A percentile compares a stretch with the other conserved stretches of the same genome.
Conservation (phyloP, 1,140 invertebrate species). For the Aculops lycopersici region DNA sequence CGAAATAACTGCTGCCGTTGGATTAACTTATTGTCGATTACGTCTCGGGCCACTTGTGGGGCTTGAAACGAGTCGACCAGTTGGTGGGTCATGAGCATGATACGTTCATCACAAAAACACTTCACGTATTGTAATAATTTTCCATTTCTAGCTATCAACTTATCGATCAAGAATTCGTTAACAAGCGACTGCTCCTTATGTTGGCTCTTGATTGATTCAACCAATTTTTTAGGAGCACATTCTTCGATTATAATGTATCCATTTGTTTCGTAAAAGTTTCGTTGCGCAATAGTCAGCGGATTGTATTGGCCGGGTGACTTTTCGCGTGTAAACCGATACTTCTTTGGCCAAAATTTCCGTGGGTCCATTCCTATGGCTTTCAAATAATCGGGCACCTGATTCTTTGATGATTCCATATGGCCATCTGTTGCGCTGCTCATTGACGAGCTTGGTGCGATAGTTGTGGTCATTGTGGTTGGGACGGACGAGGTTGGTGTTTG, state of each 20-base stretch:
- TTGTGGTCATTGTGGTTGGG: too few species aligned
- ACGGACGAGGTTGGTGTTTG: too few species aligned
- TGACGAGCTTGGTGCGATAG: too few species aligned
- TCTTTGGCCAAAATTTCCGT: slow-evolving; percentile 4
- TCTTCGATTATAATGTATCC: neutral
- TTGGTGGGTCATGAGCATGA: neutral
- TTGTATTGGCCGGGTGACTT: neutral
- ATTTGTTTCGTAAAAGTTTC: slow-evolving; percentile 1
- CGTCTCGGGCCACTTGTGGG: neutral
- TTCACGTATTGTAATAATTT: neutral
- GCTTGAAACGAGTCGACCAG: neutral
- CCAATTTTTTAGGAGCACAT: neutral
- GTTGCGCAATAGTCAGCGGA: neutral
- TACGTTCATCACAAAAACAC: neutral
- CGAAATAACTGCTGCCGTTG: neutral
- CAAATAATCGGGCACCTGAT: neutral
- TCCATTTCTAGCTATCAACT: too few species aligned
- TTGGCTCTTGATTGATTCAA: neutral
- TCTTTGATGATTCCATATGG: too few species aligned
- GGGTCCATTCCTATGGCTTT: slow-evolving; percentile 2
- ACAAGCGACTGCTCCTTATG: neutral
- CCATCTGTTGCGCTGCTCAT: too few species aligned
- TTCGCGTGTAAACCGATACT: slow-evolving; percentile 4
- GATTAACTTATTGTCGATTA: neutral
- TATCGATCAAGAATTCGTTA: too few species aligned